Conservation (phyloP, 2,888 invertebrate species). For the Thymelicus lineola region DNA sequence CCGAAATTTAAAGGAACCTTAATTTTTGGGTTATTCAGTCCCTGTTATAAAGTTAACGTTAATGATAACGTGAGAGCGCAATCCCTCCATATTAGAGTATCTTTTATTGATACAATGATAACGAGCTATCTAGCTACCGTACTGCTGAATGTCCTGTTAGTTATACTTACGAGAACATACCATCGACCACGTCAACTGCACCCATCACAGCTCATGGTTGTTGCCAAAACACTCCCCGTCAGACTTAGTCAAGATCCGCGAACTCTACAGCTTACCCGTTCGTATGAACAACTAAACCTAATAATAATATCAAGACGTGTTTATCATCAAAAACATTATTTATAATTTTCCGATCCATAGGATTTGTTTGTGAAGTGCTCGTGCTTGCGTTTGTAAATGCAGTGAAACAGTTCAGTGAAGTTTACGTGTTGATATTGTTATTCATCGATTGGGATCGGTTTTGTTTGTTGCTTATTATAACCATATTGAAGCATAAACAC, state of each 20-base stretch:
- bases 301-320: slow-evolving; percentile 11
- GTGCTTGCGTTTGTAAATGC: slow-evolving; percentile 19
- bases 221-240: slow-evolving; percentile 18
- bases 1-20: no score
- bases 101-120: slow-evolving; percentile 79
- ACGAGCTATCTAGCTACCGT: slow-evolving; percentile 61
- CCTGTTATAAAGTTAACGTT: slow-evolving; percentile 22
- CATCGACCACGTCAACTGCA: slow-evolving; percentile 10
- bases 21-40: no score
- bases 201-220: not conserved
- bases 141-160: slow-evolving; percentile 50
- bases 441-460: not conserved
- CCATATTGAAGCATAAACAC: not conserved
- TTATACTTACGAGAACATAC: slow-evolving; percentile 51
- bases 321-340: slow-evolving; percentile 10
- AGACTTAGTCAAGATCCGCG: not conserved
- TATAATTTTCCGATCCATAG: slow-evolving; percentile 1
- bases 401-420: slow-evolving; percentile 16
- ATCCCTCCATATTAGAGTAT: slow-evolving; percentile 71
- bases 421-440: not conserved
- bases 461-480: slow-evolving; percentile 12
- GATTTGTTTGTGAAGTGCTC: slow-evolving; percentile 21
- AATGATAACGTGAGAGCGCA: slow-evolving; percentile 53
- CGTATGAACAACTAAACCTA: not conserved
- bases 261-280: not conserved